phyloP scores from a whole-genome alignment of 2,888 invertebrate species.

The Aricia artaxerxes region DNA sequence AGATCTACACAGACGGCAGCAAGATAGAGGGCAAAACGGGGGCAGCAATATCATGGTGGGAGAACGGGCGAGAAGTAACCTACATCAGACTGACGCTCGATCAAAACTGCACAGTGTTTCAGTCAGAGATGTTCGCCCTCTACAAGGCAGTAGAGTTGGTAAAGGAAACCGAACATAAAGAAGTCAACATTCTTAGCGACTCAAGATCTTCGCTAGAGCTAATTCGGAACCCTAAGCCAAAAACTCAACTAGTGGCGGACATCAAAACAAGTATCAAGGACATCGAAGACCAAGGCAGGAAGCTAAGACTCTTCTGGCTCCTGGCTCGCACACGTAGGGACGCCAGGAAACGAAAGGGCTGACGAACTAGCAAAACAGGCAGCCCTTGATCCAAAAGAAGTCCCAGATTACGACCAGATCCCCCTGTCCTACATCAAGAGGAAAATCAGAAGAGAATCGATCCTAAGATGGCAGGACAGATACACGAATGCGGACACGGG shows the following conservation, averaged over 20 bases:
- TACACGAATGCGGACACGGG: neutral
- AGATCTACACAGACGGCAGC: slow-evolving; percentile 5
- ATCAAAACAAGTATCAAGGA: too few relatives aligned
- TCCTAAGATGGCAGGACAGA: slow-evolving; percentile 8
- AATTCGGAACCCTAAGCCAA: too few relatives aligned
- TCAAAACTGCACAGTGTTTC: neutral
- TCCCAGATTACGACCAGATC: neutral
- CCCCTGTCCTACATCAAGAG: neutral
- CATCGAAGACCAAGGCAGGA: too few relatives aligned
- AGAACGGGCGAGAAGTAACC: neutral
- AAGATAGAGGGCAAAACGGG: neutral
- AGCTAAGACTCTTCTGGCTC: neutral
- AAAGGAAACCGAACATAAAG: neutral
- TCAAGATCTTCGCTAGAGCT: too few relatives aligned
- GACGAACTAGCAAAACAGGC: neutral
- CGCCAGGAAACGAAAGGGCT: neutral
- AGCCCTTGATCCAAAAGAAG: neutral
- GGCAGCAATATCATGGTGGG: neutral
- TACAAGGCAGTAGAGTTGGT: neutral
- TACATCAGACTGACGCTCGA: neutral
- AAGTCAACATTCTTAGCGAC: too few relatives aligned
- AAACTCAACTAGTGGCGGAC: too few relatives aligned
- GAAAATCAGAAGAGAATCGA: neutral
- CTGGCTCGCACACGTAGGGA: neutral
- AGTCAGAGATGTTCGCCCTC: neutral